These are phyloP conservation scores for Pampus argenteus DNA, from an alignment of 2,797 vertebrate genomes.

Conservation along the genomic window DNA sequence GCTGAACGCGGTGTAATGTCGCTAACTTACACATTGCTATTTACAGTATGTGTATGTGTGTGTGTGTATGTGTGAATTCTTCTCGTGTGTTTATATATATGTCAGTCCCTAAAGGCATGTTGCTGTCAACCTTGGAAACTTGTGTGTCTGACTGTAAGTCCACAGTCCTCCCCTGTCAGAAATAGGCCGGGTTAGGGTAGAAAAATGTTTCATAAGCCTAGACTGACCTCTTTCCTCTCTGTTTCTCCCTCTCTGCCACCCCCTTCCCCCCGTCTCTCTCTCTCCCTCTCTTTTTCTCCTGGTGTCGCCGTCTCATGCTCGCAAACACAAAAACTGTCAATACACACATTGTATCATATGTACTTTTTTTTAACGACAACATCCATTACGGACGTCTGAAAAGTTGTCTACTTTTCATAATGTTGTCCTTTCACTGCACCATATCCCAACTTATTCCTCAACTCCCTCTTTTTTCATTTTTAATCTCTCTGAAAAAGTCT, in stretches of 20 bases:
- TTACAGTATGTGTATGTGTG: constrained; percentile 32
- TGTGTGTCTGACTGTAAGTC: constrained; percentile 69
- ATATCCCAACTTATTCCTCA: constrained; percentile 38
- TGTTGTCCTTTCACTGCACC: constrained; percentile 32
- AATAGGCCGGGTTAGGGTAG: constrained; percentile 84
- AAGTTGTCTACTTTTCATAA: constrained; percentile 20
- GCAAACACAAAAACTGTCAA: constrained; percentile 48
- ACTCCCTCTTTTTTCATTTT: constrained; percentile 52
- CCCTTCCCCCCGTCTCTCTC: constrained; percentile 8
- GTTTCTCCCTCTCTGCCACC: constrained; percentile 57
- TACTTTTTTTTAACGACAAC: constrained; percentile 9
- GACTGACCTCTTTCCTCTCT: constrained; percentile 82
- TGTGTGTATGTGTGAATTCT: constrained; percentile 36
- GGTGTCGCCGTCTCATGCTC: constrained; percentile 46
- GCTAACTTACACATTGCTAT: constrained; percentile 1
- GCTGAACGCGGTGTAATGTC: constrained; percentile 32
- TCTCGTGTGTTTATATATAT: constrained; percentile 44
- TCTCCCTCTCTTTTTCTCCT: constrained; percentile 44
- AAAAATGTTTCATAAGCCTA: constrained; percentile 84
- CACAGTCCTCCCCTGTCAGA: constrained; percentile 77
- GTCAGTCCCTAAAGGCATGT: constrained; percentile 57
- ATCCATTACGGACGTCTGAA: constrained; percentile 10
- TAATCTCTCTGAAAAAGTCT: constrained; percentile 64
- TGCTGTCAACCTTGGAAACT: constrained; percentile 66
- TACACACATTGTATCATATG: constrained; percentile 39